Evolutionary conservation across 2,888 invertebrate genomes (phyloP).

Genomic region (Rosalia funebris): DNA sequence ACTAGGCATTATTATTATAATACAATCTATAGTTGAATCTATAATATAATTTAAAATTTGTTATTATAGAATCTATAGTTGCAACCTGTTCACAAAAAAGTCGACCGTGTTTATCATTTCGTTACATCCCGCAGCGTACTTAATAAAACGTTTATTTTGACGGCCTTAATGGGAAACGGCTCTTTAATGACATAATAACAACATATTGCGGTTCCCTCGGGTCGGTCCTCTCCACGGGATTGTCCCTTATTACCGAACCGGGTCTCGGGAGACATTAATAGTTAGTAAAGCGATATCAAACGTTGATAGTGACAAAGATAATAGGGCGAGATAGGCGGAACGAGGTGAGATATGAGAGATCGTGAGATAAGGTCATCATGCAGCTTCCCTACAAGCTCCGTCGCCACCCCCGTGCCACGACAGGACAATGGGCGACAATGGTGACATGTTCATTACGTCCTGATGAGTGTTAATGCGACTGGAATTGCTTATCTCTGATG

Average conservation of each 20-base stretch:
- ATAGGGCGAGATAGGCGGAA: constrained; percentile 50
- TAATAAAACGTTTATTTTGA: neutral
- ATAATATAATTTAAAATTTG: too few relatives aligned
- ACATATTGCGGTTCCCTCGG: constrained; percentile 47
- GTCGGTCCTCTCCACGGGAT: constrained; percentile 33
- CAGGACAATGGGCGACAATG: constrained; percentile 51
- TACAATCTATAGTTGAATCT: too few relatives aligned
- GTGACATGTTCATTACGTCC: constrained; percentile 61
- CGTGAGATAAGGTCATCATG: constrained; percentile 32
- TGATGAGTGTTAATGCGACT: constrained; percentile 56
- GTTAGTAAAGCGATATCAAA: constrained; percentile 48
- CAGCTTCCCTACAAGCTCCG: constrained; percentile 8
- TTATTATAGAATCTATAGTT: too few relatives aligned
- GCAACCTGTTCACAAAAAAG: neutral
- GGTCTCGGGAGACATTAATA: constrained; percentile 53
- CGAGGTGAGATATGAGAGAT: constrained; percentile 48
- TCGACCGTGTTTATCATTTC: too few relatives aligned
- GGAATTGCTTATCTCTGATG: constrained; percentile 58
- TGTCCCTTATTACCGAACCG: constrained; percentile 42
- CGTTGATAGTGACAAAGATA: constrained; percentile 52
- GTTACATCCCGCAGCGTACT: neutral
- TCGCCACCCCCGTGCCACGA: neutral
- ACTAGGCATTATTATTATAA: too few relatives aligned
- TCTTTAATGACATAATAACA: constrained; percentile 41
- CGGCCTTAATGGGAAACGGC: neutral